Conservation (phyloP, 2,113 vertebrate genomes). For the Glaucidium brasilianum region DNA sequence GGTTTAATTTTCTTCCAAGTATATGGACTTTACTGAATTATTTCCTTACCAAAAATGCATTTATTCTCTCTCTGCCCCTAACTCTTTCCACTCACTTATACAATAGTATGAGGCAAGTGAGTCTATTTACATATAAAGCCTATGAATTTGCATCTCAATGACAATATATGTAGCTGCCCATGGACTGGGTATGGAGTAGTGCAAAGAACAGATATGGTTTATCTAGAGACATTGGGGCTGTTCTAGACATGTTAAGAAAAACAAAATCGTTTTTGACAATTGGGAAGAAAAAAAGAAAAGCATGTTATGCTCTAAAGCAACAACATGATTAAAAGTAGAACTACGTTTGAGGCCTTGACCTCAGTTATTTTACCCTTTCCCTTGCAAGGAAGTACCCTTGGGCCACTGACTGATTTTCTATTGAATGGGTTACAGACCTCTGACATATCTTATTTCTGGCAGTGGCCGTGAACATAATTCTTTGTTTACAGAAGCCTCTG, state of each 20-base stretch:
- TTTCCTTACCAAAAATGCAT: neutral
- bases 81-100: neutral
- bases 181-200: neutral
- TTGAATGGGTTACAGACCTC: conserved; percentile 69
- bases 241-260: conserved; percentile 8
- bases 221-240: neutral
- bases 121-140: neutral
- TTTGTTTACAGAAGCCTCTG: conserved; percentile 64
- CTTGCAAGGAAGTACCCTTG: conserved; percentile 69
- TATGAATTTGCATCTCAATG: neutral
- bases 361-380: conserved; percentile 70
- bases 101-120: neutral
- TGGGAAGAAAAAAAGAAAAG: neutral
- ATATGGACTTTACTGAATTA: neutral
- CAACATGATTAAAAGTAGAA: conserved; percentile 61
- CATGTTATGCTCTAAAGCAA: conserved; percentile 54
- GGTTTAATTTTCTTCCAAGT: neutral
- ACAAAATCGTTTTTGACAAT: conserved; percentile 63
- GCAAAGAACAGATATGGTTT: neutral
- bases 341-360: conserved; percentile 10
- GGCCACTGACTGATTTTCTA: conserved; percentile 54
- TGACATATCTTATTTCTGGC: conserved; percentile 73
- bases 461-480: conserved; percentile 59
- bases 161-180: neutral
- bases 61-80: neutral